Evolutionary conservation across 1,140 invertebrate genomes (phyloP).

Genomic region (Parapsyche elsis): DNA sequence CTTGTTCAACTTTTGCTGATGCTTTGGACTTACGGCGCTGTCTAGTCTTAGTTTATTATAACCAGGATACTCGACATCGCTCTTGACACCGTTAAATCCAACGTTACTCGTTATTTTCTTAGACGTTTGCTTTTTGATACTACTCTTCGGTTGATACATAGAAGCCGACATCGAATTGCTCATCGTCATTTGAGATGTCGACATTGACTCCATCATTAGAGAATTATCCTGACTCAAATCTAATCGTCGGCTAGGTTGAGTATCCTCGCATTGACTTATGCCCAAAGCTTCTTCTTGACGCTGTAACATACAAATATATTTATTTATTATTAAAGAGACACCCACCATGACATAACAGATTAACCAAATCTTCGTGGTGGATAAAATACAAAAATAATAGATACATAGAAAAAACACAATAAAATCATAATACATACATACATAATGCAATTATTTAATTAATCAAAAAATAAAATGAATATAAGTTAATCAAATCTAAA

Average conservation of each 20-base stretch:
- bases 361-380: too few species aligned
- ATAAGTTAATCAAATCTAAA: too few species aligned
- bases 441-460: too few species aligned
- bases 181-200: constrained; percentile 47
- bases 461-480: too few species aligned
- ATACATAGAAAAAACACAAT: too few species aligned
- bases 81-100: constrained; percentile 58
- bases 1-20: constrained; percentile 54
- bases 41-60: constrained; percentile 66
- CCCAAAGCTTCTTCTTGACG: constrained; percentile 50
- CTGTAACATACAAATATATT: constrained; percentile 37
- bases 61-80: constrained; percentile 60
- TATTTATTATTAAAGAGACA: too few species aligned
- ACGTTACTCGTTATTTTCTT: constrained; percentile 58
- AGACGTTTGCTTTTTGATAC: constrained; percentile 61
- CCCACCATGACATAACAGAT: too few species aligned
- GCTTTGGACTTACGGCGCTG: constrained; percentile 66
- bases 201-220: constrained; percentile 39
- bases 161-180: constrained; percentile 43
- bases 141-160: constrained; percentile 61
- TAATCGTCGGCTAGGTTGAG: constrained; percentile 19
- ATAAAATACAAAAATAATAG: too few species aligned
- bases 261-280: constrained; percentile 42
- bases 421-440: too few species aligned
- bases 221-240: constrained; percentile 27